A percentile compares a stretch with the other conserved stretches of the same genome.
Evolutionary conservation across 2,888 invertebrate species (phyloP).

Genomic region (Drosophila mulleri): DNA sequence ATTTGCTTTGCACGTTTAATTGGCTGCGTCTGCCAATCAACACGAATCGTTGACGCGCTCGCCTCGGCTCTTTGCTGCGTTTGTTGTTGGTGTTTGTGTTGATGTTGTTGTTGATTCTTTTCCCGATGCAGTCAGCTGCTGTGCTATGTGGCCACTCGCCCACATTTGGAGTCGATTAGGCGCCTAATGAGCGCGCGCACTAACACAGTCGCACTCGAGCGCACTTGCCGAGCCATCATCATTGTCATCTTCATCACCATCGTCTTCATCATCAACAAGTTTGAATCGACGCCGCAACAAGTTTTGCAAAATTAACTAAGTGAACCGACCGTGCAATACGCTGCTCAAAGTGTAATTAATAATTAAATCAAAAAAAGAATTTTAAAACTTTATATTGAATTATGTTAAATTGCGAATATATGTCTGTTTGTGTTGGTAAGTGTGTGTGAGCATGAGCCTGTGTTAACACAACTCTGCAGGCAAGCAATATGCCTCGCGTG

Average conservation of each 20-base stretch:
- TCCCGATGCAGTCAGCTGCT: conserved; percentile 12
- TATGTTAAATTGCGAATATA: not conserved
- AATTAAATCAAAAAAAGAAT: not conserved
- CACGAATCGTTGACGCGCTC: conserved; percentile 51
- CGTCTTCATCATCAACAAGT: conserved; percentile 29
- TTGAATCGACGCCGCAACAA: conserved; percentile 41
- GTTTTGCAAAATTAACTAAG: conserved; percentile 19
- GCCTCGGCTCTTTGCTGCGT: conserved; percentile 5
- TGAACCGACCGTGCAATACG: conserved; percentile 8
- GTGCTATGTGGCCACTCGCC: conserved; percentile 9
- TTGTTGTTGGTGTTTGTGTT: not conserved
- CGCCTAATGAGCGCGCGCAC: conserved; percentile 65
- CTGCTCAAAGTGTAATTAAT: not conserved
- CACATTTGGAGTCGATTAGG: conserved; percentile 60
- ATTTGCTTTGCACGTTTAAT: conserved; percentile 48
- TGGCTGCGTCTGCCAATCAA: conserved; percentile 64
- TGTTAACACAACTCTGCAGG: not conserved
- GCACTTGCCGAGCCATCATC: conserved; percentile 26
- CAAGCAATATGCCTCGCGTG: not conserved
- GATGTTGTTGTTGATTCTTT: conserved; percentile 4
- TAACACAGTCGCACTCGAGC: conserved; percentile 62
- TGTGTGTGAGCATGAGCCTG: not conserved
- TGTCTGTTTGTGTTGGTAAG: not conserved
- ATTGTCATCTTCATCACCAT: conserved; percentile 2
- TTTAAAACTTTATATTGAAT: not conserved